Evolutionary conservation across 2,888 invertebrate genomes (phyloP).

Genomic region (Caprella mutica): DNA sequence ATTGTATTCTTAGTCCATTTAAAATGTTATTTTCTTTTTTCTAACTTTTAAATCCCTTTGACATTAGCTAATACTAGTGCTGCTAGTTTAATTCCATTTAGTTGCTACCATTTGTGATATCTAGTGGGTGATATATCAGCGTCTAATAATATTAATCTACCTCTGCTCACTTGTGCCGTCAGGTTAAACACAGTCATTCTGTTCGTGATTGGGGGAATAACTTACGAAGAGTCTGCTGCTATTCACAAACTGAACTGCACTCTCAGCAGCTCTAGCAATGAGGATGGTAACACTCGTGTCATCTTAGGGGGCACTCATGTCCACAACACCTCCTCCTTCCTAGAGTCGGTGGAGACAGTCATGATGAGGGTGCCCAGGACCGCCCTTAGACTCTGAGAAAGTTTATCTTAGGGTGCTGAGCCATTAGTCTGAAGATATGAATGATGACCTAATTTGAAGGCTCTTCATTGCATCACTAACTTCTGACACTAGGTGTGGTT

Average conservation of each 20-base stretch:
- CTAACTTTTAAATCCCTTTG: too few species aligned
- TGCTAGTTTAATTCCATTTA: too few species aligned
- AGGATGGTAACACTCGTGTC: slow-evolving; percentile 58
- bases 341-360: slow-evolving; percentile 52
- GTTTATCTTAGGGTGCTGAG: too few species aligned
- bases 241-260: slow-evolving; percentile 62
- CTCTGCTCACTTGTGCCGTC: too few species aligned
- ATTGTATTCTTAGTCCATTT: not conserved
- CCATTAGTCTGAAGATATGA: too few species aligned
- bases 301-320: slow-evolving; percentile 83
- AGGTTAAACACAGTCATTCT: slow-evolving; percentile 84
- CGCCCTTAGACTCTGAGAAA: slow-evolving; percentile 22
- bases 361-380: slow-evolving; percentile 26
- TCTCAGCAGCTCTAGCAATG: slow-evolving; percentile 37
- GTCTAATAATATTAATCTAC: too few species aligned
- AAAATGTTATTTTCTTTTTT: not conserved
- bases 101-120: too few species aligned
- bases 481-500: too few species aligned
- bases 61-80: too few species aligned
- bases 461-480: too few species aligned
- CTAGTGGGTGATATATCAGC: too few species aligned
- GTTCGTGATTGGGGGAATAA: slow-evolving; percentile 90
- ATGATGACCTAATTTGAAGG: too few species aligned
- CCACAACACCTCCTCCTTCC: slow-evolving; percentile 72
- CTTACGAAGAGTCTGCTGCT: slow-evolving; percentile 85